These are phyloP conservation scores for Acrocephalus arundinaceus DNA, from an alignment of 2,113 vertebrate species.

Conservation along the genomic window DNA sequence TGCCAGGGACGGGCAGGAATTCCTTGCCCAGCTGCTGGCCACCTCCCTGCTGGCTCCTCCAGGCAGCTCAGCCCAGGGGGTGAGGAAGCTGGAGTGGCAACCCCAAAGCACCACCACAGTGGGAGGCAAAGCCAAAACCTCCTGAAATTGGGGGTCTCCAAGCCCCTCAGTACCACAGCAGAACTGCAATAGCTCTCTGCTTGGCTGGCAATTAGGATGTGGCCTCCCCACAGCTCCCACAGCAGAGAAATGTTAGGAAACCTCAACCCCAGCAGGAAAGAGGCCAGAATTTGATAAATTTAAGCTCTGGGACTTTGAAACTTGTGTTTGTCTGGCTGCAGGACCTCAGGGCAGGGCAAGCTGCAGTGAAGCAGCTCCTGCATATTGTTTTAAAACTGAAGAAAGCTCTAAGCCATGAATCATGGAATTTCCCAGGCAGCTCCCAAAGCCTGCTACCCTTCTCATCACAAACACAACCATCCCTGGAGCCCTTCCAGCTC, in stretches of 20 bases:
- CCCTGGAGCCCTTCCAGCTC: background rate
- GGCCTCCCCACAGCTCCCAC: constrained; percentile 1
- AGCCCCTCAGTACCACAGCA: background rate
- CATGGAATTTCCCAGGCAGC: background rate
- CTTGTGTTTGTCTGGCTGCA: background rate
- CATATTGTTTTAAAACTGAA: background rate
- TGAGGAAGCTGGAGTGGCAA: background rate
- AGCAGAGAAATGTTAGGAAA: background rate
- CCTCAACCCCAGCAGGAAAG: background rate
- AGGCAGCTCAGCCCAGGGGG: background rate
- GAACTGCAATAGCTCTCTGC: background rate
- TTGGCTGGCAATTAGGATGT: background rate
- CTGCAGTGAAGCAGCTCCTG: background rate
- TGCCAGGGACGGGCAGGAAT: background rate
- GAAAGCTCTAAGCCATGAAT: background rate
- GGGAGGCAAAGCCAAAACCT: background rate
- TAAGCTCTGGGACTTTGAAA: background rate
- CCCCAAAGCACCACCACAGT: background rate
- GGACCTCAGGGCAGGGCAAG: background rate
- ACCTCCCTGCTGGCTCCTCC: background rate
- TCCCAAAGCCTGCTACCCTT: background rate
- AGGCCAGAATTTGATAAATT: background rate
- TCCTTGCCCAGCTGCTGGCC: background rate
- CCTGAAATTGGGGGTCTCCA: background rate
- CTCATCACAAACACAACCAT: background rate